Evolutionary conservation across 2,797 vertebrate genomes (phyloP).

Genomic region (Anniella stebbinsi): DNA sequence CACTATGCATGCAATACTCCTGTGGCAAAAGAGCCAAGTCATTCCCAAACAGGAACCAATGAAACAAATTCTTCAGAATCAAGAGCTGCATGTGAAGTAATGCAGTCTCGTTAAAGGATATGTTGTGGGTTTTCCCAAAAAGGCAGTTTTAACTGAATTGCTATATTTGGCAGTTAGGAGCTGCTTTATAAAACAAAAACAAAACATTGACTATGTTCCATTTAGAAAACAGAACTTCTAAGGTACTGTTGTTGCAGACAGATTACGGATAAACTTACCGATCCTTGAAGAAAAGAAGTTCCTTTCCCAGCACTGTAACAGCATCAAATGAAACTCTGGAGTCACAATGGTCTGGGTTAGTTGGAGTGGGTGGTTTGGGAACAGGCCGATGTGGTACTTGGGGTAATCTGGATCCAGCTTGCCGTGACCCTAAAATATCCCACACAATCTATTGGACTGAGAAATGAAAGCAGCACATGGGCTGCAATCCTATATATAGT

Average conservation of each 20-base stretch:
- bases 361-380: slow-evolving; percentile 37
- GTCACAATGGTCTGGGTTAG: slow-evolving; percentile 67
- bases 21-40: neutral
- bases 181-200: neutral
- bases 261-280: slow-evolving; percentile 46
- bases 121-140: neutral
- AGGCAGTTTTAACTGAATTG: neutral
- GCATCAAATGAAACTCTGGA: slow-evolving; percentile 70
- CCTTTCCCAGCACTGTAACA: slow-evolving; percentile 68
- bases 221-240: neutral
- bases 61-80: neutral
- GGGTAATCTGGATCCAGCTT: slow-evolving; percentile 52
- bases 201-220: neutral
- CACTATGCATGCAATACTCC: neutral
- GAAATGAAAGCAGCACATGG: slow-evolving; percentile 22
- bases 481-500: too few relatives aligned
- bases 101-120: neutral
- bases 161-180: neutral
- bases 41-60: slow-evolving; percentile 20
- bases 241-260: neutral
- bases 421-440: slow-evolving; percentile 65
- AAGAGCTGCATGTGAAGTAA: neutral
- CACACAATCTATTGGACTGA: slow-evolving; percentile 3
- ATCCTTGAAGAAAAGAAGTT: slow-evolving; percentile 72
- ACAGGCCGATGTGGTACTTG: slow-evolving; percentile 33